Evolutionary conservation across 1,140 invertebrate genomes (phyloP).

Genomic region (Popillia japonica): DNA sequence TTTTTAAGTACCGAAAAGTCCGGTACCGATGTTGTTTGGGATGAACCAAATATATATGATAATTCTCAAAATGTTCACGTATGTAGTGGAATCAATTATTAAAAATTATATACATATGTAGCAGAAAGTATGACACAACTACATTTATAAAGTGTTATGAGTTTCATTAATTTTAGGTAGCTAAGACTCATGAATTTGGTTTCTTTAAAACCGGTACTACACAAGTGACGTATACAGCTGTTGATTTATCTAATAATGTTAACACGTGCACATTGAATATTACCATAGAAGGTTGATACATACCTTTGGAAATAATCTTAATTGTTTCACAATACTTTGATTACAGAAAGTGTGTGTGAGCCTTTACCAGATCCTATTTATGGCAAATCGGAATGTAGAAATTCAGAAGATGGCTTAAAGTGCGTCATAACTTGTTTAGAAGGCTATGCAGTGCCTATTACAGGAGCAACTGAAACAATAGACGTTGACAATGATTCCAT

Average conservation of each 20-base stretch:
- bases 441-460: slow-evolving; percentile 68
- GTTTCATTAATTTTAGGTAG: neutral
- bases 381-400: slow-evolving; percentile 66
- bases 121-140: too few species aligned
- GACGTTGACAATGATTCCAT: slow-evolving; percentile 47
- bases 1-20: slow-evolving; percentile 62
- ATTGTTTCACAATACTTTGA: neutral
- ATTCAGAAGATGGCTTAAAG: slow-evolving; percentile 60
- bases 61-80: slow-evolving; percentile 66
- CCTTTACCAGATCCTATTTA: slow-evolving; percentile 65
- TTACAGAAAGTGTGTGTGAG: slow-evolving; percentile 59
- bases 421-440: slow-evolving; percentile 69
- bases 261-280: slow-evolving; percentile 69
- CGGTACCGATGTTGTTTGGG: slow-evolving; percentile 66
- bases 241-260: slow-evolving; percentile 68
- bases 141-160: neutral
- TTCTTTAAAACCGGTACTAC: slow-evolving; percentile 68
- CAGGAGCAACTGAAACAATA: slow-evolving; percentile 52
- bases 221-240: slow-evolving; percentile 67
- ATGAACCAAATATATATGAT: slow-evolving; percentile 74
- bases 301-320: neutral
- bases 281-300: slow-evolving; percentile 67
- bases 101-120: too few species aligned
- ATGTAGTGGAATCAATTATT: neutral
- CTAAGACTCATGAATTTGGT: slow-evolving; percentile 62